A percentile compares a stretch with the other conserved stretches of the same genome.
phyloP scores from a whole-genome alignment of 2,888 invertebrate species.

The Leucania comma region DNA sequence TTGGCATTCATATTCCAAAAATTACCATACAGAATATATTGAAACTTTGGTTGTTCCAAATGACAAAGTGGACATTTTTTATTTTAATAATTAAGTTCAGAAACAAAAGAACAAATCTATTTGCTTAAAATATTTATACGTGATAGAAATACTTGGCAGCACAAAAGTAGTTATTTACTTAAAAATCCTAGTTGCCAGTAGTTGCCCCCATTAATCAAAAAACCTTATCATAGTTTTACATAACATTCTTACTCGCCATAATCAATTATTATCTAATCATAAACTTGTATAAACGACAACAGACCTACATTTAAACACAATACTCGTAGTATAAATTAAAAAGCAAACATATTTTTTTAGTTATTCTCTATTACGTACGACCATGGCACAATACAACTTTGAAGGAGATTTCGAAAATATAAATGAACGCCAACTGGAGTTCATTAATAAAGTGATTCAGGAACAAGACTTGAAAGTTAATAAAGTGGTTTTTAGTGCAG shows the following conservation, averaged over 20 bases:
- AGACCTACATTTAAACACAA: not conserved
- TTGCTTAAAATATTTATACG: not conserved
- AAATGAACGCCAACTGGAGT: conserved; percentile 66
- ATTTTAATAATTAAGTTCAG: too few relatives aligned
- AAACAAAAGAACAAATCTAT: not conserved
- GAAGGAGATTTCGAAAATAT: conserved; percentile 68
- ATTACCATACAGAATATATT: too few relatives aligned
- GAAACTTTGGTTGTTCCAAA: too few relatives aligned
- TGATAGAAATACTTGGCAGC: not conserved
- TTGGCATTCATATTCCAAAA: too few relatives aligned
- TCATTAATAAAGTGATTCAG: conserved; percentile 68
- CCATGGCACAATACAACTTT: conserved; percentile 66
- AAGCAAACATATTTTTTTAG: not conserved
- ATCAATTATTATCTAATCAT: conserved; percentile 1
- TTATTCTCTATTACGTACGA: not conserved
- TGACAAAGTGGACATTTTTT: not conserved
- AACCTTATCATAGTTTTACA: too few relatives aligned
- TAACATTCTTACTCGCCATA: not conserved
- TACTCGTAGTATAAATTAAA: conserved; percentile 4
- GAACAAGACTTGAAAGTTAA: conserved; percentile 65
- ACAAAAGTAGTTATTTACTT: not conserved
- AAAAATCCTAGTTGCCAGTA: not conserved
- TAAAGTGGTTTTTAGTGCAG: conserved; percentile 65
- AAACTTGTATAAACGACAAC: not conserved
- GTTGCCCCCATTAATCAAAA: not conserved